Evolutionary conservation across 1,140 invertebrate genomes (phyloP), one percentile per base, ranked within the genome.

Genomic region (Cylas formicarius): DNA sequence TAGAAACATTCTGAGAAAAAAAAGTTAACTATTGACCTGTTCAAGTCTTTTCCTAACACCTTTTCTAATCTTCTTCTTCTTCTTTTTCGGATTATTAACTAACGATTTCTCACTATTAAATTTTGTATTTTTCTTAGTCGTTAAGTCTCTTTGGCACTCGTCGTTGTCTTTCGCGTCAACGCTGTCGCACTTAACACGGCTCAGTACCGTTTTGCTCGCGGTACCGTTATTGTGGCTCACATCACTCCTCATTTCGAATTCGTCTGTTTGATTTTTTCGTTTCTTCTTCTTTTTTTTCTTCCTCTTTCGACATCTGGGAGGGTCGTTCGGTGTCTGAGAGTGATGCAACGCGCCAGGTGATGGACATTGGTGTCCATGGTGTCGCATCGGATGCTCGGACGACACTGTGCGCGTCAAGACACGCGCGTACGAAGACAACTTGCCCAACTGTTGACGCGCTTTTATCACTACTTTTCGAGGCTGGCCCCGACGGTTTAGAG

Each of bases 391-490:
- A 23, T 71, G 67, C 52, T 80, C 74, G 57, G 72, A 67, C 13
- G 48, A 36, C 11, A 74, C 77, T 26, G 75, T 71, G 50, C 78
- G 70, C 19, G 82, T 82, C 16, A 87, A 72, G 23, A 78, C 77
- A 24, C 75, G 66, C 21, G 80, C 80, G 58, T 85, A 86, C 19
- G 72, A 73, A 27, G 81, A 78, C 34, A 86, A 69, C 56, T 80
- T 80, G 14, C 84, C 84, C 18, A 86, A 69, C 38, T 79, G 74
- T 48, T 81, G 71, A 40, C 63, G 69, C 36, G 75, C 68, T 28
- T 77, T 78, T 14, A 84, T 72, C 66, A 82, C 76, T 24, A 84
- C 80, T 50, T 76, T 75, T 16, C 83, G 69, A 44, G 83, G 76
- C 53, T 73, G 68, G 3, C 86, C 86, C 26, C 71, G 66, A 45